Percentiles rank a stretch among this genome's conserved stretches.
phyloP scores from a whole-genome alignment of 2,113 vertebrate genomes.

The Thalassarche chlororhynchos region DNA sequence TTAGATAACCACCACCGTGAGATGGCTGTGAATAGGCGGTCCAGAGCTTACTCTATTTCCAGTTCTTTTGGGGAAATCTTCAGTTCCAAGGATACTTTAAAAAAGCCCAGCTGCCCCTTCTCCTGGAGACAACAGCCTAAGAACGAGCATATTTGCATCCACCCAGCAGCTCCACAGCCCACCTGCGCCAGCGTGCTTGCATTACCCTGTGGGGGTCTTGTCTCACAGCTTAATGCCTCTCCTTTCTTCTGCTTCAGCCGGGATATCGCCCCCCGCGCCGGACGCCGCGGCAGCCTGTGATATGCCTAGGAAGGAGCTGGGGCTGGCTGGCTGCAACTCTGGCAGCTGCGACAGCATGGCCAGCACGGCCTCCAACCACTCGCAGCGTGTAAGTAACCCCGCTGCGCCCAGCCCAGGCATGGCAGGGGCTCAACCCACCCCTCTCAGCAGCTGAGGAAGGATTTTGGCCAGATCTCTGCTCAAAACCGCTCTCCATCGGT shows the following conservation, averaged over 20 bases:
- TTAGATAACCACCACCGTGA: fast-evolving
- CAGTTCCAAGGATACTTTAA: neutral
- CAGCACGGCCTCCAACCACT: constrained; percentile 79
- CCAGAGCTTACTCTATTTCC: neutral
- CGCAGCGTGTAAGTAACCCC: constrained; percentile 78
- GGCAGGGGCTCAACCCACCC: neutral
- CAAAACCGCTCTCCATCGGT: fast-evolving
- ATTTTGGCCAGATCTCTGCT: neutral
- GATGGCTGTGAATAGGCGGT: fast-evolving
- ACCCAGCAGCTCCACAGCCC: neutral
- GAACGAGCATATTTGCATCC: fast-evolving
- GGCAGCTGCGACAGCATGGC: constrained; percentile 86
- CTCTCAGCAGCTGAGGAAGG: neutral
- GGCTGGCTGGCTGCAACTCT: constrained; percentile 75
- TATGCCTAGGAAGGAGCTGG: constrained; percentile 87
- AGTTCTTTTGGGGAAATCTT: neutral
- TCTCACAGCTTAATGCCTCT: neutral
- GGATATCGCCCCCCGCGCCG: neutral
- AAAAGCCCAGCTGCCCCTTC: neutral
- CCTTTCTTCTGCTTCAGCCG: neutral
- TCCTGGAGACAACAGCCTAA: neutral
- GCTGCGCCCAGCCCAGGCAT: neutral
- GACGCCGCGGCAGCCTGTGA: neutral
- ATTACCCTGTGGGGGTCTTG: fast-evolving
- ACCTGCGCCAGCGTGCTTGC: fast-evolving